Conservation (phyloP, 2,797 vertebrate genomes). For the Odontamblyopus lacepedii region DNA sequence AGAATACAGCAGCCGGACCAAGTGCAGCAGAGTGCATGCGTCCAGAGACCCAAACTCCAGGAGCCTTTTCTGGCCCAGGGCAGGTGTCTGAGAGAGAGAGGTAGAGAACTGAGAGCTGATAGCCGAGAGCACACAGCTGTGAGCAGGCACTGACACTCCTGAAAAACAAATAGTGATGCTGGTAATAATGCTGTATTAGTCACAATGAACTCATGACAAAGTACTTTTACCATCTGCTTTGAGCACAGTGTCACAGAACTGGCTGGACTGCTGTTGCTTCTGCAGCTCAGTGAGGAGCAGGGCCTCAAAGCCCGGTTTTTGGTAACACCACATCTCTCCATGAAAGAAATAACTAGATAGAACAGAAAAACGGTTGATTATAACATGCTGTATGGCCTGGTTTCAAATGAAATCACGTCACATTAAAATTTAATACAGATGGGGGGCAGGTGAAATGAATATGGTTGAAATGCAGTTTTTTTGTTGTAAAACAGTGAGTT, state of each 20-base stretch:
- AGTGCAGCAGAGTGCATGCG: constrained; percentile 62
- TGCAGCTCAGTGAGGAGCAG: constrained; percentile 74
- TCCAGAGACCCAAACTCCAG: constrained; percentile 67
- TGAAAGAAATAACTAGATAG: constrained; percentile 17
- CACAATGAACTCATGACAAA: background rate
- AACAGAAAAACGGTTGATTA: background rate
- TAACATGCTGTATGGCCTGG: too few species aligned
- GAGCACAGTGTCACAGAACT: constrained; percentile 78
- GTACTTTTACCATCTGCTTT: constrained; percentile 66
- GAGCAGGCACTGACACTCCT: constrained; percentile 76
- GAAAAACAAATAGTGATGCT: constrained; percentile 3
- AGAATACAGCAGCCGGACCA: constrained; percentile 74
- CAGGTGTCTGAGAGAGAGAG: constrained; percentile 50
- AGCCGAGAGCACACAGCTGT: constrained; percentile 77
- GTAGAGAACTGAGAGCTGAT: constrained; percentile 72
- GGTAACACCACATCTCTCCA: constrained; percentile 69
- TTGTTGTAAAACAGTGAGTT: too few species aligned
- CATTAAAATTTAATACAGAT: too few species aligned
- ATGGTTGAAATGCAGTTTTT: too few species aligned
- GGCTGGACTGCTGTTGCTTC: constrained; percentile 71
- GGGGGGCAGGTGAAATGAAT: too few species aligned
- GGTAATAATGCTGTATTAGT: background rate
- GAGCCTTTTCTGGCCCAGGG: constrained; percentile 57
- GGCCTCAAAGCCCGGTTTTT: constrained; percentile 63
- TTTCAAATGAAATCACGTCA: too few species aligned